Evolutionary conservation across 1,140 invertebrate genomes (phyloP).

Genomic region (Oryzaephilus surinamensis): DNA sequence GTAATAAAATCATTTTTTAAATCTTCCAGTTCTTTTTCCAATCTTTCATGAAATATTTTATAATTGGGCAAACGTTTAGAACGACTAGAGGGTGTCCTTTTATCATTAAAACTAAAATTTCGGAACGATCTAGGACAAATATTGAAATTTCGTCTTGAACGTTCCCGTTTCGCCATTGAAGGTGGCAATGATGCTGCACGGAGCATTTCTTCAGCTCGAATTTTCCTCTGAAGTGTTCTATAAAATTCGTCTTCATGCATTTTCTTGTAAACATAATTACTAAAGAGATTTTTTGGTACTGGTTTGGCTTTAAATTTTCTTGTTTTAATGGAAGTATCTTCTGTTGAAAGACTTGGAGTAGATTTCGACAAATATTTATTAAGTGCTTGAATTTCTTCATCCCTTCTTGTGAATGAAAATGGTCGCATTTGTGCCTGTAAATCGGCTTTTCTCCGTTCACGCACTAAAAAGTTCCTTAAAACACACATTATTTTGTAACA

Average conservation of each 20-base stretch:
- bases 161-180: constrained; percentile 54
- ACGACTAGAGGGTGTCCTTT: constrained; percentile 3
- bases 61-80: too few relatives aligned
- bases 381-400: constrained; percentile 39
- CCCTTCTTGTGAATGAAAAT: constrained; percentile 49
- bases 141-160: constrained; percentile 27
- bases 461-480: constrained; percentile 41
- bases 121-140: constrained; percentile 32
- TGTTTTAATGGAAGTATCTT: constrained; percentile 29
- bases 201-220: constrained; percentile 56
- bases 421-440: constrained; percentile 49
- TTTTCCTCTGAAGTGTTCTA: constrained; percentile 53
- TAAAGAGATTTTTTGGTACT: constrained; percentile 56
- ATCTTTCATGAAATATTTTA: constrained; percentile 24
- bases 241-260: constrained; percentile 61
- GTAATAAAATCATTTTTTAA: constrained; percentile 41
- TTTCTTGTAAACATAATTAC: constrained; percentile 56
- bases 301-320: constrained; percentile 53
- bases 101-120: constrained; percentile 20
- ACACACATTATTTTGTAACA: constrained; percentile 4
- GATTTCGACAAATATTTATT: constrained; percentile 40
- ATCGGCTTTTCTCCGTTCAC: constrained; percentile 45
- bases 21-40: constrained; percentile 33
- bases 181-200: constrained; percentile 54
- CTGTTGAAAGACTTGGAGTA: constrained; percentile 42